Evolutionary conservation across 2,888 invertebrate genomes (phyloP).

Genomic region (Drosophila quinaria): DNA sequence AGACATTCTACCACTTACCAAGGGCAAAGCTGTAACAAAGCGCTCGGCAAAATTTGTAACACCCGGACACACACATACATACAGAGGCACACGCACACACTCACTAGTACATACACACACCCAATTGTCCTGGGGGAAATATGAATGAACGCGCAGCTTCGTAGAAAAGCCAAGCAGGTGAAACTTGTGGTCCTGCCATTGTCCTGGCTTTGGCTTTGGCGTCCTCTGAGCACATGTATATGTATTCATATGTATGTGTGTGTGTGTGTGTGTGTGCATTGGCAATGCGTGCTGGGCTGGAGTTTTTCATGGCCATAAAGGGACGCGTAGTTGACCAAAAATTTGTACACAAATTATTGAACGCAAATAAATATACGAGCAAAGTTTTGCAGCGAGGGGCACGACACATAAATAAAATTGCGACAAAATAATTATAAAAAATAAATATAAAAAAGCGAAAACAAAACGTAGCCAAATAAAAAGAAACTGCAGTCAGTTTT

Average conservation of each 20-base stretch:
- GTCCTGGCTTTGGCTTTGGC: conserved; percentile 30
- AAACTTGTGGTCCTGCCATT: conserved; percentile 40
- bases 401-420: conserved; percentile 69
- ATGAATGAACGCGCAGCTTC: conserved; percentile 67
- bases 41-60: conserved; percentile 46
- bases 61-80: conserved; percentile 18
- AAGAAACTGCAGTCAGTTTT: conserved; percentile 57
- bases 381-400: conserved; percentile 46
- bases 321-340: conserved; percentile 56
- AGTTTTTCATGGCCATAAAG: conserved; percentile 78
- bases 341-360: conserved; percentile 79
- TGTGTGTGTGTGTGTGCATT: conserved; percentile 21
- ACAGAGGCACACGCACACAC: conserved; percentile 8
- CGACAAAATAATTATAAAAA: conserved; percentile 74
- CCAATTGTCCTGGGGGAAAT: conserved; percentile 77
- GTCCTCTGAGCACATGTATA: conserved; percentile 4
- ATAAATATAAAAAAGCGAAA: conserved; percentile 18
- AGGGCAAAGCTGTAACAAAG: conserved; percentile 49
- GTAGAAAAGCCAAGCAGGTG: conserved; percentile 54
- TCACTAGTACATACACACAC: conserved; percentile 5
- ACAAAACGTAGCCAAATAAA: conserved; percentile 14
- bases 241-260: too few relatives aligned
- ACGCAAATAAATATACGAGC: conserved; percentile 63
- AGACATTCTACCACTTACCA: conserved; percentile 50
- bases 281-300: conserved; percentile 44